Evolutionary conservation across 2,888 invertebrate genomes (phyloP).

Genomic region (Trichogramma dendrolimi): DNA sequence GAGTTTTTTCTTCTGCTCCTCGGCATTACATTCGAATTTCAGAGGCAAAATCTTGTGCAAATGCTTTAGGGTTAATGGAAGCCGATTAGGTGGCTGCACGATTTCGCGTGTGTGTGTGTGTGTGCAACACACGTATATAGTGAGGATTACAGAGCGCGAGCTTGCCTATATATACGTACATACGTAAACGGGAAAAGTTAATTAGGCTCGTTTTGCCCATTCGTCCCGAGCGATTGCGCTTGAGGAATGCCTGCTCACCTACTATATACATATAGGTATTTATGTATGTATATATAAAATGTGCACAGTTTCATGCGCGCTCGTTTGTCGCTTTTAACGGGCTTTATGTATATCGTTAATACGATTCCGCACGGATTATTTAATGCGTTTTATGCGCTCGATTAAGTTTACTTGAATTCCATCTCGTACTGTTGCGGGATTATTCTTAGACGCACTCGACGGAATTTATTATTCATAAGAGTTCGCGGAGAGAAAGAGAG

Average conservation of each 20-base stretch:
- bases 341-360: neutral
- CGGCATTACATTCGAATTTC: too few relatives aligned
- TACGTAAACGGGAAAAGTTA: conserved; percentile 17
- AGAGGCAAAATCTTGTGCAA: too few relatives aligned
- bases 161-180: too few relatives aligned
- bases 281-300: too few relatives aligned
- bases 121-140: too few relatives aligned
- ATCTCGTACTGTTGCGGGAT: conserved; percentile 11
- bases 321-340: conserved; percentile 19
- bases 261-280: too few relatives aligned
- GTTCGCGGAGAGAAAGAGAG: too few relatives aligned
- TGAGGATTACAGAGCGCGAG: too few relatives aligned
- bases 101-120: too few relatives aligned
- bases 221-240: conserved; percentile 30
- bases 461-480: conserved; percentile 35
- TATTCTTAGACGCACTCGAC: conserved; percentile 14
- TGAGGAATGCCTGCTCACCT: conserved; percentile 22
- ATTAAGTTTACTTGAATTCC: conserved; percentile 17
- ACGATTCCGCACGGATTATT: conserved; percentile 16
- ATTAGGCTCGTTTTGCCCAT: conserved; percentile 34
- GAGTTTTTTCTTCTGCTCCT: conserved; percentile 11
- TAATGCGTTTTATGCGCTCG: conserved; percentile 16
- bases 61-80: too few relatives aligned
- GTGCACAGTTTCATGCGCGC: neutral
- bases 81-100: too few relatives aligned